Evolutionary conservation across 2,113 vertebrate species (phyloP), one percentile per base, ranked within the genome.

Genomic region (Nothobranchius kuhntae): DNA sequence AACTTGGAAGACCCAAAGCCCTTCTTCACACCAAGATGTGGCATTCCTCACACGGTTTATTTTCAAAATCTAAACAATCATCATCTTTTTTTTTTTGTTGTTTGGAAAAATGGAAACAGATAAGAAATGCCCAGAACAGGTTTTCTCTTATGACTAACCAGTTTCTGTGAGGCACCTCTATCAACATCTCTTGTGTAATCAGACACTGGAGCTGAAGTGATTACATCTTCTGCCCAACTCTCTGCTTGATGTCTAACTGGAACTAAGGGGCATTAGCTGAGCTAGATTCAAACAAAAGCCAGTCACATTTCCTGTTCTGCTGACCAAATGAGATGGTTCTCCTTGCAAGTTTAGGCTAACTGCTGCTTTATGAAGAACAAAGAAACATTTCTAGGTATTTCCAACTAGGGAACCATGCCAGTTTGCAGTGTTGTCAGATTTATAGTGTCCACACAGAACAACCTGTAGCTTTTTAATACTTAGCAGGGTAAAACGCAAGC

Each of bases 381-480:
- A 38, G 46, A 78, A 66, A 71, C 61, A 77, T 65, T 79, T 71
- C 53, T 68, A 73, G 47, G 76, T 68, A 82, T 72, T 82, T 77
- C 52, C 50, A 77, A 70, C 77, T 66, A 51, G 15, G 50, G 55
- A 26, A 14, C 48, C 40, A 84, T 86, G 89, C 78, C 67, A 72
- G 86, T 89, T 85, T 57, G 62, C 62, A 21, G 0, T 61, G 61
- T 65, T 53, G 63, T 36, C 26, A 4, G 82, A 70, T 85, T 85
- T 80, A 73, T 48, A 35, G 70, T 86, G 75, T 89, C 86, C 71
- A 89, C 84, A 88, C 47, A 73, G 26, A 83, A 81, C 72, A 78
- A 71, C 56, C 66, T 55, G 48, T 69, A 75, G 57, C 52, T 13
- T 1, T 74, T 59, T 57, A 70, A 68, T 40, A 69, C 53, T 13